Conservation (phyloP, 1,140 invertebrate genomes). For the Portunus trituberculatus region DNA sequence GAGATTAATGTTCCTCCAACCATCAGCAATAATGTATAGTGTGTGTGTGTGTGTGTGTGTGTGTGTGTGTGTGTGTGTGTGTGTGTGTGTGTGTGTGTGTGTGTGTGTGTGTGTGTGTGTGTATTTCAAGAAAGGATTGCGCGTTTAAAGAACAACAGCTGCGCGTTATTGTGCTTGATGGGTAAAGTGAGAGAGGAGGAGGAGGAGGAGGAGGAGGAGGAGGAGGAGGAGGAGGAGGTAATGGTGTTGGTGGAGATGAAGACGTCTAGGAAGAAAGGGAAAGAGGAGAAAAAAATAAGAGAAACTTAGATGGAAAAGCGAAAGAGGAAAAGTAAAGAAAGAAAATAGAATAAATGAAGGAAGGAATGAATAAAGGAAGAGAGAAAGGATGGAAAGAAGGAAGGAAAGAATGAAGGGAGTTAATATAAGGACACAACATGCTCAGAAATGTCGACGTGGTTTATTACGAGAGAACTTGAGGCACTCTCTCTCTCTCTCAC, state of each 20-base stretch:
- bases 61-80: background rate
- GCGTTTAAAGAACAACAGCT: background rate
- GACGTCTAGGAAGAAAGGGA: background rate
- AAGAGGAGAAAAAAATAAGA: background rate
- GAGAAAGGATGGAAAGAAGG: background rate
- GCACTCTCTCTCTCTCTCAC: no score
- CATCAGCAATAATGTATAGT: no score
- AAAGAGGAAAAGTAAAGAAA: background rate
- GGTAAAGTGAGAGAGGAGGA: background rate
- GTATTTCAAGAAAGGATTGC: background rate
- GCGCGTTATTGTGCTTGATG: background rate
- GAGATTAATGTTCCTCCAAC: no score
- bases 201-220: conserved; percentile 6
- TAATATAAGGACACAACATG: background rate
- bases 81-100: background rate
- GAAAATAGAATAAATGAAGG: background rate
- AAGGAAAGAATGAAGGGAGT: background rate
- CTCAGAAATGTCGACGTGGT: background rate
- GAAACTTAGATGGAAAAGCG: no score
- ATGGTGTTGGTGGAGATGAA: background rate
- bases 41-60: conserved; percentile 1
- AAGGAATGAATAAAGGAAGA: background rate
- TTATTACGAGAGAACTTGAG: background rate
- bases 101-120: background rate
- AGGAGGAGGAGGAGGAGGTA: background rate